Conservation (phyloP, 2,113 vertebrate genomes). For the Neomonachus schauinslandi region DNA sequence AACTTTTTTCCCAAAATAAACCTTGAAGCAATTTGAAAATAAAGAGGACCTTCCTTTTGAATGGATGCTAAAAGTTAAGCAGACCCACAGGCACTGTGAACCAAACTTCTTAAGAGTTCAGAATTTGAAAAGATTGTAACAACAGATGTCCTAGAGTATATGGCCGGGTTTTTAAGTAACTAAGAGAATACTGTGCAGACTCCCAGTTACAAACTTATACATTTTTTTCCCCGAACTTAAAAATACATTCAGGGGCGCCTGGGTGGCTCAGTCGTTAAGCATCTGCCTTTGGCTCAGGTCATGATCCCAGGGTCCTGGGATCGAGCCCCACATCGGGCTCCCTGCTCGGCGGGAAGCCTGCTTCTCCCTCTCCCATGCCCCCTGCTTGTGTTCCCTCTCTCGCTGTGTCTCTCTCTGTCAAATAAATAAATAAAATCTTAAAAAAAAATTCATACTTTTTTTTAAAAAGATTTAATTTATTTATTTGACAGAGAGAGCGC, state of each 20-base stretch:
- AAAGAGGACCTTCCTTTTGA: slow-evolving; percentile 59
- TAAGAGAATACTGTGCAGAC: neutral
- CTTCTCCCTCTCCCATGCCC: too few relatives aligned
- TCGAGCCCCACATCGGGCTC: too few relatives aligned
- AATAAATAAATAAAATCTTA: too few relatives aligned
- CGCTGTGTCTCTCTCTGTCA: too few relatives aligned
- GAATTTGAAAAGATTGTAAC: slow-evolving; percentile 33
- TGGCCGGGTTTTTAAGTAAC: neutral
- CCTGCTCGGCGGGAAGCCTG: too few relatives aligned
- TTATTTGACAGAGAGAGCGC: too few relatives aligned
- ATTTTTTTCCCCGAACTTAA: neutral
- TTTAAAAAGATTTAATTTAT: too few relatives aligned
- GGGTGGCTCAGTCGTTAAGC: too few relatives aligned
- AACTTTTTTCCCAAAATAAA: slow-evolving; percentile 57
- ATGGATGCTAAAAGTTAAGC: slow-evolving; percentile 26
- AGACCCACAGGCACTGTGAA: slow-evolving; percentile 12
- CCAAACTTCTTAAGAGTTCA: slow-evolving; percentile 11
- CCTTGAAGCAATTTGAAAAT: slow-evolving; percentile 52
- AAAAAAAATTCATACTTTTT: too few relatives aligned
- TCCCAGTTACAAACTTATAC: neutral
- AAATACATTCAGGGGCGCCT: neutral
- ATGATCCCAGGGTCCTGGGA: too few relatives aligned
- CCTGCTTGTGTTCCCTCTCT: too few relatives aligned
- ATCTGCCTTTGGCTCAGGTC: too few relatives aligned
- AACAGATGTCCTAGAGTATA: slow-evolving; percentile 7